A percentile compares a stretch with the other conserved stretches of the same genome.
Conservation (phyloP, 37 sponge, comb jelly and placozoan genomes). For the Bolinopsis microptera region DNA sequence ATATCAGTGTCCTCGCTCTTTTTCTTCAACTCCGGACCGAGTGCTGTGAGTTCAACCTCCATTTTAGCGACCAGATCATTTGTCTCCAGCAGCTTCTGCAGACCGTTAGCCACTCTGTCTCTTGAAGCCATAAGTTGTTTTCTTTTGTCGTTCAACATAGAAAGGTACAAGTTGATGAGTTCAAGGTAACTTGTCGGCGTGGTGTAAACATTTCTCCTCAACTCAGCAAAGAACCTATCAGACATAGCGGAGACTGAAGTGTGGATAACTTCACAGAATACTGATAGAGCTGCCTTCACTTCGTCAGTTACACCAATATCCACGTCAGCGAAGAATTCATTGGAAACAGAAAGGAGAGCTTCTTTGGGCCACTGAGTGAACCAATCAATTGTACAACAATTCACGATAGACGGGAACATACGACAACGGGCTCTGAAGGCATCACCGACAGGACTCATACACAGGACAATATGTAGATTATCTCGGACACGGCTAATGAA, state of each 20-base stretch:
- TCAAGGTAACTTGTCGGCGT: conserved; percentile 99
- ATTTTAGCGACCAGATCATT: conserved; percentile 92
- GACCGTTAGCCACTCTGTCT: conserved; percentile 90
- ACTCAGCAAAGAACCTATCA: conserved; percentile 90
- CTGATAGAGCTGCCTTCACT: conserved; percentile 72
- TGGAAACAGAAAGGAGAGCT: conserved; percentile 94
- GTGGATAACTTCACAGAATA: conserved; percentile 94
- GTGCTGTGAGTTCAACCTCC: conserved; percentile 93
- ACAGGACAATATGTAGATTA: conserved; percentile 94
- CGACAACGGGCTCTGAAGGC: conserved; percentile 90
- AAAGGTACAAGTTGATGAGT: conserved; percentile 91
- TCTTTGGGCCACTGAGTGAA: conserved; percentile 99
- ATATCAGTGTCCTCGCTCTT: conserved; percentile 84
- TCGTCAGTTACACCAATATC: conserved; percentile 83
- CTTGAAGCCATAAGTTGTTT: conserved; percentile 81
- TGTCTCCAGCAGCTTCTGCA: conserved; percentile 94
- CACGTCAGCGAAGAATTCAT: conserved; percentile 90
- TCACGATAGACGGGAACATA: conserved; percentile 98
- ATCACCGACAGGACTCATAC: conserved; percentile 99
- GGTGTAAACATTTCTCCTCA: conserved; percentile 93
- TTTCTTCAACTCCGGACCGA: conserved; percentile 87
- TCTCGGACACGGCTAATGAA: conserved; percentile 91
- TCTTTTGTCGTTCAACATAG: conserved; percentile 93
- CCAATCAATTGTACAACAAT: conserved; percentile 99
- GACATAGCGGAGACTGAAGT: conserved; percentile 88